Conservation (phyloP, 2,797 vertebrate species). For the Pipistrellus nathusii region DNA sequence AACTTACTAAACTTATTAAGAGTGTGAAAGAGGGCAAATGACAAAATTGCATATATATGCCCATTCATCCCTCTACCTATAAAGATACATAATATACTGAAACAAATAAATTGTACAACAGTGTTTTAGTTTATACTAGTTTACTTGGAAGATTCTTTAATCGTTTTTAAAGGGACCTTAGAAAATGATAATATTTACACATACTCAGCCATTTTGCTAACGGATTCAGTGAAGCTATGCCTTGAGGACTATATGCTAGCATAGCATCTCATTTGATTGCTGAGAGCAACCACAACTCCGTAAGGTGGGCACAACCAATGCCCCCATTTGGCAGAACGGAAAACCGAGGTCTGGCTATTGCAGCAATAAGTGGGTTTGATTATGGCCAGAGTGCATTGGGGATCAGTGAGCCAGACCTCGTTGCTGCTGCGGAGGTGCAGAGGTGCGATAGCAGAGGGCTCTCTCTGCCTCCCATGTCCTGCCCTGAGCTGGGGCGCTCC, state of each 20-base stretch:
- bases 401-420: background rate
- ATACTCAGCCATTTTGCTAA: background rate
- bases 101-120: background rate
- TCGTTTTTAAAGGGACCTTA: background rate
- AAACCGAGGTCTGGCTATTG: background rate
- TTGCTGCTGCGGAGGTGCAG: background rate
- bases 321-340: background rate
- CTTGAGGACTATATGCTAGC: background rate
- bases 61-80: too few species aligned
- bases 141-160: background rate
- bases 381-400: background rate
- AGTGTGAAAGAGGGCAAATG: background rate
- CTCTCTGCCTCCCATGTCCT: background rate
- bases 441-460: background rate
- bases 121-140: background rate
- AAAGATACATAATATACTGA: background rate
- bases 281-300: background rate
- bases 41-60: background rate
- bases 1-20: background rate
- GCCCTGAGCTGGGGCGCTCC: accelerated
- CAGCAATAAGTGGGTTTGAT: background rate
- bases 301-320: too few species aligned
- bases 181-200: background rate
- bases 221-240: background rate
- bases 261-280: background rate